Percentiles rank a stretch among this genome's conserved stretches.
phyloP scores from a whole-genome alignment of 1,140 invertebrate species.

The Drosophila hydei region DNA sequence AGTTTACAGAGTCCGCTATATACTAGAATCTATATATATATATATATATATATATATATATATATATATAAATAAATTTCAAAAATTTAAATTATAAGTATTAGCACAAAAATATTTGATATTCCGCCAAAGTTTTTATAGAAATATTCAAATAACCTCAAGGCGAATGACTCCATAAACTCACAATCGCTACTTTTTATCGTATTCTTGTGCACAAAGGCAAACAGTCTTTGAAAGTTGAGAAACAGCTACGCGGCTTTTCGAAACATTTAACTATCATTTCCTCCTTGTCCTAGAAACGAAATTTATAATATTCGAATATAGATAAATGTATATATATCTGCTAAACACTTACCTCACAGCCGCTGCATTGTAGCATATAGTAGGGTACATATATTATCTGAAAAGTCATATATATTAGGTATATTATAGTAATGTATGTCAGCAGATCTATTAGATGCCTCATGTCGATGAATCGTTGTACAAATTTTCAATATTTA shows the following conservation, averaged over 20 bases:
- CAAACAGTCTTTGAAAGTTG: neutral
- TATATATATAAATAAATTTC: too few species aligned
- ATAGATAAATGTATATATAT: neutral
- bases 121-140: too few species aligned
- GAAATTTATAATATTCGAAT: neutral
- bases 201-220: slow-evolving; percentile 1
- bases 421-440: neutral
- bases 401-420: neutral
- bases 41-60: too few species aligned
- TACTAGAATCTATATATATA: too few species aligned
- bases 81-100: too few species aligned
- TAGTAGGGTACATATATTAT: neutral
- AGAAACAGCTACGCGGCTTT: neutral
- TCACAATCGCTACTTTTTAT: too few species aligned
- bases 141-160: neutral
- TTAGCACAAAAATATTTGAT: too few species aligned
- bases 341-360: slow-evolving; percentile 13
- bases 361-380: slow-evolving; percentile 16
- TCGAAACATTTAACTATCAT: neutral
- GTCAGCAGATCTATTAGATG: neutral
- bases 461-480: neutral
- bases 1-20: too few species aligned
- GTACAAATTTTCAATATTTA: neutral
- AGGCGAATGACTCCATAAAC: too few species aligned
- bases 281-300: neutral